Percentiles rank a stretch among this genome's conserved stretches.
Evolutionary conservation across 2,888 invertebrate genomes (phyloP).

Genomic region (Hirtodrosophila alboralis): DNA sequence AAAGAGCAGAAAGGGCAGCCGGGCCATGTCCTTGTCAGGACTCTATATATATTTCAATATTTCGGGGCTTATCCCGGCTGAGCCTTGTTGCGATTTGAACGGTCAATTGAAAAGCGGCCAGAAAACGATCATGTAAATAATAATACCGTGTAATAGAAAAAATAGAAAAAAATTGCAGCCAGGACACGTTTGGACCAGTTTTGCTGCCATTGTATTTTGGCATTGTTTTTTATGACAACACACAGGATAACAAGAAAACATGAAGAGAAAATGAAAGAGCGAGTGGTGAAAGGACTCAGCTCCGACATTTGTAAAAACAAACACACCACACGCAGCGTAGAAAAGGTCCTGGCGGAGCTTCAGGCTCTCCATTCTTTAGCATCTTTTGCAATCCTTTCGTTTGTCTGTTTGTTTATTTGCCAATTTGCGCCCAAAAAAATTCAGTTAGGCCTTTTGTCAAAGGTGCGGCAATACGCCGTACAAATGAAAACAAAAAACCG

Average conservation of each 20-base stretch:
- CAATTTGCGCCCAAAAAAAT: constrained; percentile 47
- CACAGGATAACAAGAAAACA: constrained; percentile 55
- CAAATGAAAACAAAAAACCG: too few species aligned
- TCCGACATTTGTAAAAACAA: constrained; percentile 58
- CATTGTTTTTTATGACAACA: constrained; percentile 65
- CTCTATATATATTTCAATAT: constrained; percentile 43
- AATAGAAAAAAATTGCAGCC: constrained; percentile 6
- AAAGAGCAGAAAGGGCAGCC: constrained; percentile 39
- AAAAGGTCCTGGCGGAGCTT: constrained; percentile 18
- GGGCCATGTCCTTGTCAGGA: too few species aligned
- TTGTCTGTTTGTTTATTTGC: constrained; percentile 56
- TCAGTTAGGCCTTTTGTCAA: constrained; percentile 52
- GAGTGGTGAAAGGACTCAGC: constrained; percentile 10
- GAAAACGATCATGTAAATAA: constrained; percentile 64
- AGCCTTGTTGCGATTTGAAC: constrained; percentile 81
- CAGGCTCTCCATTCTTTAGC: constrained; percentile 1
- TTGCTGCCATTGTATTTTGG: constrained; percentile 51
- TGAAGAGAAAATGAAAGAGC: background rate
- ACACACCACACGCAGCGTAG: constrained; percentile 39
- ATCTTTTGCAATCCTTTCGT: constrained; percentile 53
- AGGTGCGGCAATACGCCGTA: constrained; percentile 31
- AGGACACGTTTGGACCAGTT: constrained; percentile 10
- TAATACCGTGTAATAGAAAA: constrained; percentile 29
- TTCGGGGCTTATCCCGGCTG: constrained; percentile 76
- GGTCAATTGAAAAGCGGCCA: constrained; percentile 82